Base-by-base conservation (phyloP, 2,888 invertebrate genomes). In the Petrolisthes manimaculis region DNA sequence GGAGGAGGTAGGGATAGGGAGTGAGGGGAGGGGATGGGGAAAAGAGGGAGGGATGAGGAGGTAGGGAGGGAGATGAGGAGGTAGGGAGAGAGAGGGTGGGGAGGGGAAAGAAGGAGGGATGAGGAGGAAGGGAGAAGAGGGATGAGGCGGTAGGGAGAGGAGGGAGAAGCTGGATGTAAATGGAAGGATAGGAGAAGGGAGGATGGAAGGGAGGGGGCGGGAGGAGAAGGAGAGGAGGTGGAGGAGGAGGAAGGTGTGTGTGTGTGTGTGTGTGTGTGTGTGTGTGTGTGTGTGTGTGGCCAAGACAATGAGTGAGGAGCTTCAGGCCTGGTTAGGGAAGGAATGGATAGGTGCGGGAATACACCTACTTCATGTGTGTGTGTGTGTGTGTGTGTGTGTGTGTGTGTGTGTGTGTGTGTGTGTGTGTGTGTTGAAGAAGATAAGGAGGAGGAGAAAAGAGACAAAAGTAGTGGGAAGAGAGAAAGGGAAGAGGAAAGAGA, bases 1-100 rank as follows among this genome's bases (percentile, higher is more conserved):
- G 82, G 71, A 71, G 54, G 83, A 83, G 51, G 54, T 69, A 78
- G 51, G 61, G 78, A 77, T 75, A 85, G 79, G 24, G 79, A 85
- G 85, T n/a, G 79, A 84, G 77, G 24, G 56, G 24, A 21, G 24
- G 83, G 18, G 37, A 21, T 9, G 61, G 80, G 24, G 80, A 56
- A 21, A 56, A 4, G n/a, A 51, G 8, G 37, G 53, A 18, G 9
- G 54, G 14, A 67, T 12, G 61, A 81, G 81, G 9, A 21, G 51
- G 67, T 5, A 56, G 67, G 67, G 21, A 61, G 56, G 14, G 79
- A 4, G 21, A 18, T 51, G 21, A 12, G 55, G 55, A 54, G 53
- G 56, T 21, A 9, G 9, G 21, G 21, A 51, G 21, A 1, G 67
- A 82, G 37, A 14, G 37, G 24, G 21, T 24, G 81, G 18, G 5